Conservation (phyloP, 2,888 invertebrate species). For the Oscheius myriophilus region DNA sequence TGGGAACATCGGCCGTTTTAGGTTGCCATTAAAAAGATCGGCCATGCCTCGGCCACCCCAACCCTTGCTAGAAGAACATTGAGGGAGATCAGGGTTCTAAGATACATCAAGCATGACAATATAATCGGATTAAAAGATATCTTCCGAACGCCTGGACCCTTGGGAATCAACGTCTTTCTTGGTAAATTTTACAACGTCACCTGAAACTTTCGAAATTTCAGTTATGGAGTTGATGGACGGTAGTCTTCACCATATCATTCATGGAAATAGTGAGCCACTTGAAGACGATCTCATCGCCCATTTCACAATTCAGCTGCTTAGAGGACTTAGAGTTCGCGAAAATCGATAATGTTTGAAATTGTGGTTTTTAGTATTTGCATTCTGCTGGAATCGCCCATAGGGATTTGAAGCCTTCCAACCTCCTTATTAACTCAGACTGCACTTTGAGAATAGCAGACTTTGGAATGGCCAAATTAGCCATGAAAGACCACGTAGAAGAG, state of each 20-base stretch:
- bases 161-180: slow-evolving; percentile 65
- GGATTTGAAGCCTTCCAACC: slow-evolving; percentile 66
- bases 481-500: slow-evolving; percentile 55
- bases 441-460: slow-evolving; percentile 65
- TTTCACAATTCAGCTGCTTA: slow-evolving; percentile 59
- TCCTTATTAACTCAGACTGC: slow-evolving; percentile 63
- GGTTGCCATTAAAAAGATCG: slow-evolving; percentile 68
- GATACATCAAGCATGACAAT: slow-evolving; percentile 64
- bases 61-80: slow-evolving; percentile 65
- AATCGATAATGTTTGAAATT: not conserved
- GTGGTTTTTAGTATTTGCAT: slow-evolving; percentile 60
- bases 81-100: slow-evolving; percentile 65
- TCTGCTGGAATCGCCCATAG: slow-evolving; percentile 65
- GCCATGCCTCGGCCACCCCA: slow-evolving; percentile 67
- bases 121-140: slow-evolving; percentile 64
- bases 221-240: slow-evolving; percentile 69
- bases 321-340: slow-evolving; percentile 55
- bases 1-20: slow-evolving; percentile 24
- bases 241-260: slow-evolving; percentile 65
- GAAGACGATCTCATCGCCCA: slow-evolving; percentile 58
- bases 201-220: slow-evolving; percentile 27
- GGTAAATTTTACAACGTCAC: slow-evolving; percentile 33
- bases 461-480: slow-evolving; percentile 65
- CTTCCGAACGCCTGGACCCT: slow-evolving; percentile 64
- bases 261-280: slow-evolving; percentile 56